Evolutionary conservation across 2,888 invertebrate genomes (phyloP).

Genomic region (Rotaria macrura): DNA sequence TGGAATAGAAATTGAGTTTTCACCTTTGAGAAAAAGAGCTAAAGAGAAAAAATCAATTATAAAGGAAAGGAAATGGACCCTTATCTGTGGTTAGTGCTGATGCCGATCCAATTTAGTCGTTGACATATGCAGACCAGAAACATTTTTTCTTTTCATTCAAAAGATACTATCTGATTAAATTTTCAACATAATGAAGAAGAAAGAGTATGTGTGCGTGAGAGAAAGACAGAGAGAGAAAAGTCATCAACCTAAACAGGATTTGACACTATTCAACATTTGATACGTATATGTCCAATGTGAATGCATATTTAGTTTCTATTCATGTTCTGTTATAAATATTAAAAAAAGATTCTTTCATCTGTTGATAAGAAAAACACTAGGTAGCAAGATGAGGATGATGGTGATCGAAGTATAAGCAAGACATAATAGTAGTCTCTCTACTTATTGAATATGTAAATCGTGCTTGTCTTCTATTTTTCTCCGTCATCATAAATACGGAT

Average conservation of each 20-base stretch:
- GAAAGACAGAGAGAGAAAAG: background rate
- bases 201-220: too few species aligned
- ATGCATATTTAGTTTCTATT: background rate
- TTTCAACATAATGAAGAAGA: background rate
- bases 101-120: background rate
- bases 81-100: background rate
- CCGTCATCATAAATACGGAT: background rate
- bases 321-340: background rate
- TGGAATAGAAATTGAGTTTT: background rate
- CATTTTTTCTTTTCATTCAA: background rate
- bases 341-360: background rate
- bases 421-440: background rate
- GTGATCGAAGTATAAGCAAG: background rate
- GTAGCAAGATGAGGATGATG: background rate
- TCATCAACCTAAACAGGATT: constrained; percentile 18
- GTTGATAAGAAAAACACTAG: background rate
- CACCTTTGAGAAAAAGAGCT: background rate
- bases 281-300: background rate
- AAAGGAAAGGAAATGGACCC: background rate
- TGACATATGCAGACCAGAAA: background rate
- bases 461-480: background rate
- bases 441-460: background rate
- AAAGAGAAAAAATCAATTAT: background rate
- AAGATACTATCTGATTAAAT: background rate
- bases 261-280: background rate